Conservation (phyloP, 2,113 vertebrate genomes). For the Melanocharis versteri region DNA sequence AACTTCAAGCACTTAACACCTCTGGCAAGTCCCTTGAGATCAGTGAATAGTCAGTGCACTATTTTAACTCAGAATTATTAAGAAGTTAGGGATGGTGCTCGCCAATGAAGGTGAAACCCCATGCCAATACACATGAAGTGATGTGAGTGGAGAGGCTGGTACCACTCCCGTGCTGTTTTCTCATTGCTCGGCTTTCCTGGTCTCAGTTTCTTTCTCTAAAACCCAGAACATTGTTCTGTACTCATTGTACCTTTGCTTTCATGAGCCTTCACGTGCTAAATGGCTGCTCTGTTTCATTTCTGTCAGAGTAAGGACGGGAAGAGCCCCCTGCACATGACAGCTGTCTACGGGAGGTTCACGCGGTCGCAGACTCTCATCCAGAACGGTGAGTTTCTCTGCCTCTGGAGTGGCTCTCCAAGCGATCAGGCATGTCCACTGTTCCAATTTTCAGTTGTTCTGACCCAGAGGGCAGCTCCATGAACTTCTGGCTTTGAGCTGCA, state of each 20-base stretch:
- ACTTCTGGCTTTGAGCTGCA: not conserved
- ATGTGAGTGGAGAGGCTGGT: not conserved
- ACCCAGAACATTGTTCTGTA: not conserved
- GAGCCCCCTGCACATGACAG: conserved; percentile 95
- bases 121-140: not conserved
- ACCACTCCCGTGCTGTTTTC: not conserved
- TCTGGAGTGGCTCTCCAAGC: not conserved
- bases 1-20: not conserved
- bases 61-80: not conserved
- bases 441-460: not conserved
- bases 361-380: conserved; percentile 95
- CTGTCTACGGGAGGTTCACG: conserved; percentile 92
- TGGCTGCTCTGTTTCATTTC: not conserved
- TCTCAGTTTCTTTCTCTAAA: not conserved
- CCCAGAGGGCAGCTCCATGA: not conserved
- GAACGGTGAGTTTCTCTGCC: conserved; percentile 80
- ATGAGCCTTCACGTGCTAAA: not conserved
- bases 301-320: conserved; percentile 93
- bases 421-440: not conserved
- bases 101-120: not conserved
- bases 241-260: not conserved
- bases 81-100: not conserved
- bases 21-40: not conserved
- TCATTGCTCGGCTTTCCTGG: not conserved
- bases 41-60: not conserved